phyloP scores from a whole-genome alignment of 2,888 invertebrate species.

The Chymomyza caudatula region DNA sequence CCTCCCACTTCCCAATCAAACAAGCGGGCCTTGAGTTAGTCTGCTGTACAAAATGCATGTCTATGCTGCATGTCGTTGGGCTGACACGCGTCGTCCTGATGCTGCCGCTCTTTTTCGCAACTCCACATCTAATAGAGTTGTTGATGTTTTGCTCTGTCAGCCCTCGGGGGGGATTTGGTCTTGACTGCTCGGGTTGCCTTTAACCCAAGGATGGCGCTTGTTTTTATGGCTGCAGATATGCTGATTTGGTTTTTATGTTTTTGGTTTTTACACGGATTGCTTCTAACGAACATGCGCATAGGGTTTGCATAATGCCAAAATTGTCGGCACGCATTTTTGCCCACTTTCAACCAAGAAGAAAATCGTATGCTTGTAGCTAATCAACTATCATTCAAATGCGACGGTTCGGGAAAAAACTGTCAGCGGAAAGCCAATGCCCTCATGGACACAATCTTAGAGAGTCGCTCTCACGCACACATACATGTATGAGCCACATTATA shows the following conservation, averaged over 20 bases:
- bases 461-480: no score
- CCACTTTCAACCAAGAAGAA: no score
- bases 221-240: slow-evolving; percentile 24
- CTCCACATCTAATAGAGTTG: slow-evolving; percentile 63
- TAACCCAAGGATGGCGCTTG: slow-evolving; percentile 20
- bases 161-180: slow-evolving; percentile 64
- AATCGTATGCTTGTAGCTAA: not conserved
- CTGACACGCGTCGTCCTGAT: not conserved
- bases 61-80: slow-evolving; percentile 17
- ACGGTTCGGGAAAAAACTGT: not conserved
- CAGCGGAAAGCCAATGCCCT: not conserved
- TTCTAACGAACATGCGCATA: slow-evolving; percentile 17
- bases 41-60: slow-evolving; percentile 31
- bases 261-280: slow-evolving; percentile 38
- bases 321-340: not conserved
- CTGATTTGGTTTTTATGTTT: slow-evolving; percentile 69
- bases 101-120: slow-evolving; percentile 23
- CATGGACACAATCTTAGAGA: not conserved
- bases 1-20: not conserved
- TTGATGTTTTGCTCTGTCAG: slow-evolving; percentile 66
- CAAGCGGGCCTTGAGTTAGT: not conserved
- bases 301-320: not conserved
- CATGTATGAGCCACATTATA: slow-evolving; percentile 11
- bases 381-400: not conserved
- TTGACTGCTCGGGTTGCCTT: slow-evolving; percentile 24